A percentile compares a stretch with the other conserved stretches of the same genome.
phyloP scores from a whole-genome alignment of 2,113 vertebrate genomes.

The Brienomyrus longianalis region DNA sequence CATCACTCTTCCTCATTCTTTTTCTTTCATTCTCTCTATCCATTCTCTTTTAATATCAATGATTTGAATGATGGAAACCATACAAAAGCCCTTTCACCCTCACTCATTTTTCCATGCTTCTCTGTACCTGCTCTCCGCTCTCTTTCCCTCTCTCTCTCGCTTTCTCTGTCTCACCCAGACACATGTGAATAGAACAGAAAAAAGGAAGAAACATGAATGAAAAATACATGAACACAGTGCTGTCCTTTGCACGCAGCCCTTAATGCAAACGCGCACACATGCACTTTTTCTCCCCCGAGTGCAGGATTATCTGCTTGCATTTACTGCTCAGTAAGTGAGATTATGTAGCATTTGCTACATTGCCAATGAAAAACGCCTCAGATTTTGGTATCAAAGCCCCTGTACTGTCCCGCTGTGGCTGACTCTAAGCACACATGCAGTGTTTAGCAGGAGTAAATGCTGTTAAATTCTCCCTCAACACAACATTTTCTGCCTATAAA shows the following conservation, averaged over 20 bases:
- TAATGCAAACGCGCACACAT: not conserved
- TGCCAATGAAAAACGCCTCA: not conserved
- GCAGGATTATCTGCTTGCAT: not conserved
- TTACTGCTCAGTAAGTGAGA: not conserved
- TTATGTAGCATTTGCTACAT: too few relatives aligned
- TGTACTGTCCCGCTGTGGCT: not conserved
- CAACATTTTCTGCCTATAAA: not conserved
- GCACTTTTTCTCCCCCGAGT: not conserved
- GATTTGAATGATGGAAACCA: conserved; percentile 12
- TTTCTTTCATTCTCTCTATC: not conserved
- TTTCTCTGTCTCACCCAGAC: not conserved
- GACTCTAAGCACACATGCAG: not conserved
- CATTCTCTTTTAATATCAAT: conserved; percentile 19
- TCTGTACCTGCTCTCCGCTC: not conserved
- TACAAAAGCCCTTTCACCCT: conserved; percentile 12
- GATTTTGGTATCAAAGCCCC: not conserved
- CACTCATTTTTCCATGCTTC: not conserved
- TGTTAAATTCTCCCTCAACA: not conserved
- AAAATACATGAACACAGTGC: conserved; percentile 12
- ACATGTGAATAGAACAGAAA: conserved; percentile 11
- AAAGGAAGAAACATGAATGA: conserved; percentile 7
- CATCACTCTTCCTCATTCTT: not conserved
- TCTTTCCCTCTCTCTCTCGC: not conserved
- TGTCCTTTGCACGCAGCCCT: not conserved
- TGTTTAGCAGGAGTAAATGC: not conserved